Evolutionary conservation across 2,113 vertebrate species (phyloP).

Genomic region (Ciconia boyciana): DNA sequence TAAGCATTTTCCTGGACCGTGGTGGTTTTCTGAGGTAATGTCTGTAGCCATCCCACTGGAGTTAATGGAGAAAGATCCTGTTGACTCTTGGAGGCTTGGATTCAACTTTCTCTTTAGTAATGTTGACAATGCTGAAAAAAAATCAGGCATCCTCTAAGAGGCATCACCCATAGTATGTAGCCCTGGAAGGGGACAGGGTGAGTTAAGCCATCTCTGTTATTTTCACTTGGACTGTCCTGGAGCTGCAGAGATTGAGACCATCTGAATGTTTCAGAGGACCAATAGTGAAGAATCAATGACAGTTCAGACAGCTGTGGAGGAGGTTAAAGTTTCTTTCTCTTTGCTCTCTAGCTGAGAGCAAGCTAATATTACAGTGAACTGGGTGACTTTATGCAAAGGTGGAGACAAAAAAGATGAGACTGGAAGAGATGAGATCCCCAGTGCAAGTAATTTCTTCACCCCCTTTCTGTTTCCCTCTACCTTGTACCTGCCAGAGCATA

Average conservation of each 20-base stretch:
- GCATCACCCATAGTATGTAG: background rate
- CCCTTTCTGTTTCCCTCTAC: background rate
- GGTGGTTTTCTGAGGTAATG: background rate
- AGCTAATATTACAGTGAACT: background rate
- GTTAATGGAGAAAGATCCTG: background rate
- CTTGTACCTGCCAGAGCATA: background rate
- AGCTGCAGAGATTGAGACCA: background rate
- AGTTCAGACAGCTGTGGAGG: background rate
- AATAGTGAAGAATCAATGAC: background rate
- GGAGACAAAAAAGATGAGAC: background rate
- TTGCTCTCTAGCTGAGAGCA: background rate
- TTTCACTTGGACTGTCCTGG: background rate
- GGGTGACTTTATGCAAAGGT: background rate
- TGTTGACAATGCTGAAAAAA: background rate
- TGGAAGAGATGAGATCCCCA: background rate
- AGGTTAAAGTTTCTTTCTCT: background rate
- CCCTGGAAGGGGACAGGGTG: background rate
- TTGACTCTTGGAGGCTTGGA: background rate
- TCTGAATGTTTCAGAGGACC: background rate
- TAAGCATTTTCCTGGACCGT: background rate
- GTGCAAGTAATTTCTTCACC: background rate
- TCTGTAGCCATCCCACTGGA: background rate
- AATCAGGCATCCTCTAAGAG: background rate
- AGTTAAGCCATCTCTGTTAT: background rate
- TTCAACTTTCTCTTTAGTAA: background rate